Evolutionary conservation across 2,113 vertebrate genomes (phyloP), one percentile per base, ranked within the genome.

Genomic region (Pogonocichla stellata): DNA sequence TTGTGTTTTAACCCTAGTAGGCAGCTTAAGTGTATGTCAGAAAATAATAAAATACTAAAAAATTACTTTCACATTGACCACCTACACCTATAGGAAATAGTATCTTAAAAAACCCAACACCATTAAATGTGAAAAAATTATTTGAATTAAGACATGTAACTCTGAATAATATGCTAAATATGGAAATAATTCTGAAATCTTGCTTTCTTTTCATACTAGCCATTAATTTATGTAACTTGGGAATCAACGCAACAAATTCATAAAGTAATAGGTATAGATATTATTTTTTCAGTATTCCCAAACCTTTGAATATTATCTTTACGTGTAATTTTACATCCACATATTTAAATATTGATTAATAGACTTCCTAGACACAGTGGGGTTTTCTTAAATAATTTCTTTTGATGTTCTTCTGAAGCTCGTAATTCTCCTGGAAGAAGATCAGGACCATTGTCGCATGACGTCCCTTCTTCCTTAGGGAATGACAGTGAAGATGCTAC

Each of bases 351-450:
- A 62, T 34, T 65, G 40, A 36, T 66, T 5, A 58, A 12, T 28
- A 62, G n/a, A 86, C 38, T 73, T 65, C 20, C 33, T 69, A 45
- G 47, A n/a, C 4, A 3, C 11, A 77, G n/a, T 20, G 10, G 10
- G 1, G 1, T 69, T 67, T 90, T 88, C 61, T 36, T 29, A n/a
- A 86, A 60, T 79, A 5, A 74, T 67, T 88, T 80, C 22, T 84
- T 71, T 8, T 73, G 3, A 73, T 1, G 2, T 94, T 97, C 83
- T 78, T 67, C 84, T 47, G 2, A 95, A 98, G 98, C 89, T 75
- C 73, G 0, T 19, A 5, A 57, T 60, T 90, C 94, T 70, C 19
- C 65, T 51, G 86, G 48, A 58, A 43, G 31, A 67, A 81, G 91
- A 86, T 79, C 93, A 36, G 83, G 48, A 74, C 70, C 67, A 5